Conservation (phyloP, 2,797 vertebrate species). For the Pseudopleuronectes americanus region DNA sequence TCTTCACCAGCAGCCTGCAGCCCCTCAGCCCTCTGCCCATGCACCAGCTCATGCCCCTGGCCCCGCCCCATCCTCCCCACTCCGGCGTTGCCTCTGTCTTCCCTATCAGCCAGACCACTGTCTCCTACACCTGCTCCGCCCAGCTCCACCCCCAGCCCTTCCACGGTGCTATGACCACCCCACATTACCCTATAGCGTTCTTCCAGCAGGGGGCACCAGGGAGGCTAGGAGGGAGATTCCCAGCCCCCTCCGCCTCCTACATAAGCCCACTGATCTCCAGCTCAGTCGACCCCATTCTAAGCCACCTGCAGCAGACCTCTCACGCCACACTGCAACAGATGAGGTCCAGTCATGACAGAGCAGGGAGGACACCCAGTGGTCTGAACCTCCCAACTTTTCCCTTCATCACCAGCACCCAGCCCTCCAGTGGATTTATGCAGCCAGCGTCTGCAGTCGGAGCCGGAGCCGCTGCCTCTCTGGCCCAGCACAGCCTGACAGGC, state of each 20-base stretch:
- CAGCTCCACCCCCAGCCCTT: slow-evolving; percentile 80
- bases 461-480: slow-evolving; percentile 73
- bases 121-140: slow-evolving; percentile 77
- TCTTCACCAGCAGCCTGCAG: slow-evolving; percentile 79
- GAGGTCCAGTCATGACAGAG: slow-evolving; percentile 76
- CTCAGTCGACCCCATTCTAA: slow-evolving; percentile 82
- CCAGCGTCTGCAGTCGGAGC: slow-evolving; percentile 30
- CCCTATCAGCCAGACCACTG: slow-evolving; percentile 66
- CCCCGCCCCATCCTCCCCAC: slow-evolving; percentile 54
- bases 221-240: slow-evolving; percentile 71
- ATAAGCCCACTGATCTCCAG: slow-evolving; percentile 86
- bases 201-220: slow-evolving; percentile 84
- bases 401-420: slow-evolving; percentile 79
- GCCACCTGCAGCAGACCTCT: slow-evolving; percentile 84
- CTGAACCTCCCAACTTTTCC: slow-evolving; percentile 80
- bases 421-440: slow-evolving; percentile 82
- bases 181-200: slow-evolving; percentile 72
- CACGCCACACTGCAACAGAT: slow-evolving; percentile 72
- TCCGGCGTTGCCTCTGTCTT: slow-evolving; percentile 64
- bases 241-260: slow-evolving; percentile 65
- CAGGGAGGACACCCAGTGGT: slow-evolving; percentile 74
- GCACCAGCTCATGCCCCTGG: slow-evolving; percentile 55
- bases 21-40: slow-evolving; percentile 45
- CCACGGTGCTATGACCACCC: slow-evolving; percentile 74
- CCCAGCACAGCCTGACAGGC: slow-evolving; percentile 85